phyloP scores from a whole-genome alignment of 2,888 invertebrate species.

The Anagyrus pseudococci region DNA sequence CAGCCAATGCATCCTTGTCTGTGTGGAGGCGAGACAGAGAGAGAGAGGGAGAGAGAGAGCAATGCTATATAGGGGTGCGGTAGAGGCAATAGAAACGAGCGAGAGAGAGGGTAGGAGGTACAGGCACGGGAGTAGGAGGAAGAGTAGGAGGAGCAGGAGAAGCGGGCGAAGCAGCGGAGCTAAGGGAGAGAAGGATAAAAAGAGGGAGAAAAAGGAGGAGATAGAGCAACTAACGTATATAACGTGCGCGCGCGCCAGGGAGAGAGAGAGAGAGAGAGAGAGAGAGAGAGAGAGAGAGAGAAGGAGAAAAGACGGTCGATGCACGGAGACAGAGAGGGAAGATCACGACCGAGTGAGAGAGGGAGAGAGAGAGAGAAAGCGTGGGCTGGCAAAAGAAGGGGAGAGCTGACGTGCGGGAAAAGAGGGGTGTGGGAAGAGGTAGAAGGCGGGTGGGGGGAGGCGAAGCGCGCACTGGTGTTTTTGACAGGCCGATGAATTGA shows the following conservation, averaged over 20 bases:
- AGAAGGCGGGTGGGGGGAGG: conserved; percentile 38
- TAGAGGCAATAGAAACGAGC: too few species aligned
- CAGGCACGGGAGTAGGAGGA: too few species aligned
- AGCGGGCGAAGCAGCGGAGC: background rate
- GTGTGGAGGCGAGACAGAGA: too few species aligned
- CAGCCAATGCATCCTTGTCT: too few species aligned
- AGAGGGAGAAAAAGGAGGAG: background rate
- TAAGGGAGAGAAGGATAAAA: too few species aligned
- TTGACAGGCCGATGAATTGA: conserved; percentile 64
- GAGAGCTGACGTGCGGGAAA: conserved; percentile 41
- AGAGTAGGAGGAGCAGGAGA: too few species aligned
- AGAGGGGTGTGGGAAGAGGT: conserved; percentile 39
- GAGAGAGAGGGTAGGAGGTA: too few species aligned
- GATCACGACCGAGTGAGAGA: conserved; percentile 12
- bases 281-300: conserved; percentile 21
- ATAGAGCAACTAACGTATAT: background rate
- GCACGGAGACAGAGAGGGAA: conserved; percentile 22
- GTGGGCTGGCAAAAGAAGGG: conserved; percentile 38
- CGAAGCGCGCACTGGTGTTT: conserved; percentile 60
- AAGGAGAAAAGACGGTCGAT: conserved; percentile 23
- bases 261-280: conserved; percentile 17
- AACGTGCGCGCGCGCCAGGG: too few species aligned
- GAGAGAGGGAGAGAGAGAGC: too few species aligned
- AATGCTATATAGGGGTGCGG: too few species aligned
- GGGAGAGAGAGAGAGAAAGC: conserved; percentile 31